Base-by-base conservation (phyloP, 2,113 vertebrate species). In the Crotalus viridis region DNA sequence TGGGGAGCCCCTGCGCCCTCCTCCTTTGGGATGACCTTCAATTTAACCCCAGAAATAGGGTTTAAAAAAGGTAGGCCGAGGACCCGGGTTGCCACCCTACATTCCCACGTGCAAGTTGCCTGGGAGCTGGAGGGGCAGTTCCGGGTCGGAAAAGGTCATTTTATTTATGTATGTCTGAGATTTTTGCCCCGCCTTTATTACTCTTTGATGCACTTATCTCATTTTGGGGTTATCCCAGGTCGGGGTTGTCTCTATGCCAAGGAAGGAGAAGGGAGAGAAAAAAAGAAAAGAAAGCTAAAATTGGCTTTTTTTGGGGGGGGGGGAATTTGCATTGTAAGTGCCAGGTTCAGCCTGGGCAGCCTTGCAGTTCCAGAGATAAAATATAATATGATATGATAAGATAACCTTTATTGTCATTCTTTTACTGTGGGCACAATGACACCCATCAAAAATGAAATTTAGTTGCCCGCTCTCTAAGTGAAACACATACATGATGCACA, bases 301-400 rank as follows among this genome's bases (percentile, higher is more conserved):
- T 15, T 5, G 64, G 61, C 26, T 57, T 5, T 69, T 4, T 0
- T n/a, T n/a, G n/a, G 26, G 1, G 24, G 10, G 3, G 0, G 0
- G 10, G 4, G 61, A 3, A 64, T 64, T 10, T 10, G 26, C 26
- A 28, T 64, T 64, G 10, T 28, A 64, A 2, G 59, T 48, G 59
- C 59, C 9, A 26, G 46, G 24, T 61, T 3, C 57, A 24, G 57
- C 57, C 24, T 61, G 59, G 59, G 46, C 46, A 48, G 59, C 59
- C 26, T 61, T 4, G 24, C 10, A 28, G 59, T 12, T 28, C 24
- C 24, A 61, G 10, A 26, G 26, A 46, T 46, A 46, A 46, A 3
- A 46, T 46, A 46, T 4, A 0, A 43, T 43, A 43, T 4, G 46
- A 46, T 46, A 46, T 5, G 4, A 43, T 43, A 46, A 46, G 46